Percentiles rank a stretch among this genome's conserved stretches.
These are phyloP conservation scores for Chaetogeoica ovagalla DNA, from an alignment of 2,888 invertebrate genomes.

Conservation along the genomic window DNA sequence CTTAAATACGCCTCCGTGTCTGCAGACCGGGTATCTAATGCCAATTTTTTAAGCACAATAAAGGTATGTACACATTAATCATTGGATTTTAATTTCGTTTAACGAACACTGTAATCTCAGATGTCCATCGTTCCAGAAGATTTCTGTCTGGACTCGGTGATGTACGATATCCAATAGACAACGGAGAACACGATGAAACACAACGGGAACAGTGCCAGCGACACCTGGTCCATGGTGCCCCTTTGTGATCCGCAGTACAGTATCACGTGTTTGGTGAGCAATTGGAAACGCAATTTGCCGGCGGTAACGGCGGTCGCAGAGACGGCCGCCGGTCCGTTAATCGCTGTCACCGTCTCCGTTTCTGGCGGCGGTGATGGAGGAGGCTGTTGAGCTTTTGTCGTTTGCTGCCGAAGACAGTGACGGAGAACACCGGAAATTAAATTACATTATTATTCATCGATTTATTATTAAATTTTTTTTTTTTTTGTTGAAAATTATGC, in stretches of 20 bases:
- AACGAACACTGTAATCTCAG: background rate
- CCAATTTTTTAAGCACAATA: too few species aligned
- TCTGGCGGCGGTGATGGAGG: background rate
- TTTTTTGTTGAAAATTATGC: too few species aligned
- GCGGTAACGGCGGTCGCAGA: background rate
- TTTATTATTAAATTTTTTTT: too few species aligned
- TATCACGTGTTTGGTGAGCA: slow-evolving; percentile 63
- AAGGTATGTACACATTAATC: too few species aligned
- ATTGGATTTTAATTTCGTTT: too few species aligned
- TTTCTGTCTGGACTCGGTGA: slow-evolving; percentile 62
- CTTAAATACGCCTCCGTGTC: too few species aligned
- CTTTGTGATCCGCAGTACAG: slow-evolving; percentile 69
- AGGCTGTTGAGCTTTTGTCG: too few species aligned
- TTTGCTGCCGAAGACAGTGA: too few species aligned
- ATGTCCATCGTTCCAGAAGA: background rate
- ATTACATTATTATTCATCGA: too few species aligned
- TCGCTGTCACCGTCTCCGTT: too few species aligned
- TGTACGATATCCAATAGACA: slow-evolving; percentile 68
- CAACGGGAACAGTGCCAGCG: slow-evolving; percentile 66
- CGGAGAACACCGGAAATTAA: background rate
- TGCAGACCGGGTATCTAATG: too few species aligned
- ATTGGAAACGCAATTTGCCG: slow-evolving; percentile 59
- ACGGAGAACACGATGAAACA: slow-evolving; percentile 66
- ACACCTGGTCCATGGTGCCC: slow-evolving; percentile 65
- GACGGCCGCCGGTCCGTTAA: background rate